Conservation (phyloP, 2,888 invertebrate genomes). For the Latrodectus elegans region DNA sequence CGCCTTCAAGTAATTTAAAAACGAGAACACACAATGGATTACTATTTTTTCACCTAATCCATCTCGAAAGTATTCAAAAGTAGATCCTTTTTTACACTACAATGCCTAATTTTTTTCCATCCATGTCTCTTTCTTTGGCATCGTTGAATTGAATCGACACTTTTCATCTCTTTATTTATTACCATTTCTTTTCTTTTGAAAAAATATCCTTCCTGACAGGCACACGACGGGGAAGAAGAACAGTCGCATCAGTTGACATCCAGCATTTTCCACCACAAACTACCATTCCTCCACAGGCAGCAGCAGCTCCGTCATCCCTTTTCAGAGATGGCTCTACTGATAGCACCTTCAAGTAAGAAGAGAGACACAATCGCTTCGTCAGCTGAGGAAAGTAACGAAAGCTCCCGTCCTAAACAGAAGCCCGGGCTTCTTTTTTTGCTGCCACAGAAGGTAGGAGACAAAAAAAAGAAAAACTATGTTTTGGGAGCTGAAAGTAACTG, state of each 20-base stretch:
- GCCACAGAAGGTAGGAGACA: background rate
- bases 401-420: constrained; percentile 43
- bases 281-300: constrained; percentile 5
- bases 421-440: constrained; percentile 9
- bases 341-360: constrained; percentile 38
- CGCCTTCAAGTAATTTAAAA: no score
- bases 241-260: constrained; percentile 1
- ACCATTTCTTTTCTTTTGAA: no score
- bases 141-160: background rate
- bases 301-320: constrained; percentile 29
- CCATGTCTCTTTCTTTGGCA: constrained; percentile 4
- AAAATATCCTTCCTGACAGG: background rate
- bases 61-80: no score
- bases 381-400: constrained; percentile 62
- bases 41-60: no score
- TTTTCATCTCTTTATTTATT: no score
- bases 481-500: constrained; percentile 50
- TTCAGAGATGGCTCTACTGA: constrained; percentile 37
- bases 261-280: constrained; percentile 7
- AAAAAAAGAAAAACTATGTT: constrained; percentile 21
- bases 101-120: no score
- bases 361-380: constrained; percentile 49
- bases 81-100: no score
- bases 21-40: no score
- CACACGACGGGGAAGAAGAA: background rate